Evolutionary conservation across 2,113 vertebrate genomes (phyloP).

Genomic region (Hiodon tergisus): DNA sequence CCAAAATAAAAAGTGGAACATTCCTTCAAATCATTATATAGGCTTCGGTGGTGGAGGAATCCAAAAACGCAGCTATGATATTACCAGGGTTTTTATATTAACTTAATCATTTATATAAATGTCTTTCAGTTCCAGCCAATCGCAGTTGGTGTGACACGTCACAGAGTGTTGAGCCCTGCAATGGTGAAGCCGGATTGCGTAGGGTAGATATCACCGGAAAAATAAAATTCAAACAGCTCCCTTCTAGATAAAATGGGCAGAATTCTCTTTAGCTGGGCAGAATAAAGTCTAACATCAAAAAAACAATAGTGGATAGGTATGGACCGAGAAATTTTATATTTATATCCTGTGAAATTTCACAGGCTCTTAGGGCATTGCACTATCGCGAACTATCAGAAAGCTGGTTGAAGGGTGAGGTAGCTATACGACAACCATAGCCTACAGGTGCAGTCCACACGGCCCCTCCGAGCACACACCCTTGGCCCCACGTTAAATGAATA

Average conservation of each 20-base stretch:
- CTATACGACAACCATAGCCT: neutral
- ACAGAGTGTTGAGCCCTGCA: conserved; percentile 40
- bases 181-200: conserved; percentile 38
- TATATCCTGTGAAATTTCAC: conserved; percentile 17
- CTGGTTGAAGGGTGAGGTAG: neutral
- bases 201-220: conserved; percentile 31
- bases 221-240: conserved; percentile 41
- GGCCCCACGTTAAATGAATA: neutral
- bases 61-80: neutral
- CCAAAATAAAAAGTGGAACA: neutral
- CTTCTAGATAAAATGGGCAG: conserved; percentile 49
- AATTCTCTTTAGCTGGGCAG: conserved; percentile 40
- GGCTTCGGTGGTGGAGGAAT: too few species aligned
- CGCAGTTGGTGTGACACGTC: conserved; percentile 38
- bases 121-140: conserved; percentile 28
- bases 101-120: conserved; percentile 38
- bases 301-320: conserved; percentile 27
- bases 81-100: neutral
- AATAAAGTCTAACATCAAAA: conserved; percentile 31
- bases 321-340: conserved; percentile 31
- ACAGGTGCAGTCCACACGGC: neutral
- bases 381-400: too few species aligned
- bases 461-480: neutral
- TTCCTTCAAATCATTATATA: too few species aligned
- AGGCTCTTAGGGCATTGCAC: conserved; percentile 9